Base-by-base conservation (phyloP, 1,140 invertebrate species). In the Hypsibius dujardini region DNA sequence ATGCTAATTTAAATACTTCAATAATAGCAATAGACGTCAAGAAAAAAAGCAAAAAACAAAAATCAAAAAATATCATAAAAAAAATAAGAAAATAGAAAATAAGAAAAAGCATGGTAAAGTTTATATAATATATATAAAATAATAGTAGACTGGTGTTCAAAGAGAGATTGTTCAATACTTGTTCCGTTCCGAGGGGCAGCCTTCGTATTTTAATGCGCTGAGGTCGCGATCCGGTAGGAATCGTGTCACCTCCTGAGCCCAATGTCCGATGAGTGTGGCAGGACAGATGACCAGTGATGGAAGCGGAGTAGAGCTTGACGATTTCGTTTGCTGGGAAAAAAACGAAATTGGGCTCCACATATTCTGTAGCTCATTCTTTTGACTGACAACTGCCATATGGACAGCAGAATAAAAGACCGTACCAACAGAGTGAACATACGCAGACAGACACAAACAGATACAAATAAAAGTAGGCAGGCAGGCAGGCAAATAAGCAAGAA, bases 181-280 rank as follows among this genome's bases (percentile, higher is more conserved):
- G 75, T 89, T 87, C 71, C 93, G 83, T 77, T 95, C 92, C 0
- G 83, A 78, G 0, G 91, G 92, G 1, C 89, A 87, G 0, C 94
- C 94, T n/a, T 87, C 87, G 78, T 95, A 98, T 77, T 94, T 90
- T 1, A 96, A 81, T 0, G 93, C 90, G 72, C 86, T 86, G 0
- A 98, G 81, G 79, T 87, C 87, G 45, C 87, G 80, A 1, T 84
- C 76, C 0, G 82, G 76, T 47, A 93, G 84, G 80, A 98, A 98
- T 79, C 96, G 96, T 73, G 90, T 87, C 28, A 97, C 89, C 83
- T 99, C 96, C 78, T 95, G 95, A 1, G 95, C 86, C 96, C 96
- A 99, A 78, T 99, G 96, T 15, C 91, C 90, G 1, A 92, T 95
- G n/a, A 99, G 82, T 1, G 96, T 98, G 2, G 93, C 91, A 15